A percentile compares a stretch with the other conserved stretches of the same genome.
phyloP scores from a whole-genome alignment of 2,888 invertebrate genomes.

The Agrochola lota region DNA sequence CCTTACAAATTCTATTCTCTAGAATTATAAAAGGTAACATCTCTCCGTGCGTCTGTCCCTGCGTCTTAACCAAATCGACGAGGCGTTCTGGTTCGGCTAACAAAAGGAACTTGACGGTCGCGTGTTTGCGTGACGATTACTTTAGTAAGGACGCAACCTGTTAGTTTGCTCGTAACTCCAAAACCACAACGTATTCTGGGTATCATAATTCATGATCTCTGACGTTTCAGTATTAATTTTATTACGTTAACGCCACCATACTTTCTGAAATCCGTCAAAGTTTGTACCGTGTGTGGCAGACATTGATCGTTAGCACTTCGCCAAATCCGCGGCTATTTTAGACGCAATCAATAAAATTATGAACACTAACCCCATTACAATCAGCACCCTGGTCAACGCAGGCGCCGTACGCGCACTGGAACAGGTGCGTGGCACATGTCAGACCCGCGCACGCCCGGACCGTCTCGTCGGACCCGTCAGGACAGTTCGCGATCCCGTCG shows the following conservation, averaged over 20 bases:
- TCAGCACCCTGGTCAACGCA: conserved; percentile 90
- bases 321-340: neutral
- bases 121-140: too few relatives aligned
- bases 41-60: neutral
- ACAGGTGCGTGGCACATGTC: conserved; percentile 88
- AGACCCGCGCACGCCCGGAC: conserved; percentile 77
- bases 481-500: conserved; percentile 71
- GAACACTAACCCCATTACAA: conserved; percentile 84
- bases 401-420: conserved; percentile 91
- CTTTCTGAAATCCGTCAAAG: neutral
- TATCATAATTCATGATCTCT: too few relatives aligned
- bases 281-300: neutral
- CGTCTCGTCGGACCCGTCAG: conserved; percentile 82
- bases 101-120: neutral
- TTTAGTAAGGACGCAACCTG: too few relatives aligned
- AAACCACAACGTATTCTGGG: too few relatives aligned
- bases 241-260: neutral
- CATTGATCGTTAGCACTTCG: neutral
- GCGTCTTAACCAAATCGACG: neutral
- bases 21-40: neutral
- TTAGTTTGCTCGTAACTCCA: too few relatives aligned
- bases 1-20: neutral
- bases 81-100: neutral
- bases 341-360: neutral
- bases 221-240: too few relatives aligned